Percentiles rank a stretch among this genome's conserved stretches.
Conservation (phyloP, 2,113 vertebrate species). For the Sinocyclocheilus maitianheensis region DNA sequence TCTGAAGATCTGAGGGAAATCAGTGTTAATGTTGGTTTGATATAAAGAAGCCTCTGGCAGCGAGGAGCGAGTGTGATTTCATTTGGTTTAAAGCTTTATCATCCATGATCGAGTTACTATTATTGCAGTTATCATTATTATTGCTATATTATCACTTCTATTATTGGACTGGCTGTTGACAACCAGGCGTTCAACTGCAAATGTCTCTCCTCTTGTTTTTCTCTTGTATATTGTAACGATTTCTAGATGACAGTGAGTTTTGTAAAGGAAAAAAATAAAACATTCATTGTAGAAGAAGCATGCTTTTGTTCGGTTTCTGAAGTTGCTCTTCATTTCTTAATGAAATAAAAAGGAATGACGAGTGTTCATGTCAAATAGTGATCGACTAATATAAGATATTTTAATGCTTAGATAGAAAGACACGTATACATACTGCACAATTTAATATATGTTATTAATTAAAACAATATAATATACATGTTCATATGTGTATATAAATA, state of each 20-base stretch:
- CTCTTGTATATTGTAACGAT: constrained; percentile 87
- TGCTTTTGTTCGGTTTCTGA: constrained; percentile 27
- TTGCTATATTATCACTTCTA: constrained; percentile 64
- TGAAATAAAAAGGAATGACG: not conserved
- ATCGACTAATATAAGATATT: not conserved
- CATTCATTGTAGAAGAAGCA: constrained; percentile 86
- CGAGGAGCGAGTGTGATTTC: constrained; percentile 65
- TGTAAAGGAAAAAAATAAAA: constrained; percentile 97
- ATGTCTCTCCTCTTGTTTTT: constrained; percentile 70
- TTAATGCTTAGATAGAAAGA: not conserved
- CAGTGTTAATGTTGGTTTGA: constrained; percentile 76
- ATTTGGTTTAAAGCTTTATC: constrained; percentile 95
- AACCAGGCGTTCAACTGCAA: constrained; percentile 87
- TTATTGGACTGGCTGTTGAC: constrained; percentile 87
- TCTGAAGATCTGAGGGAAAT: constrained; percentile 75
- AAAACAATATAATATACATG: too few species aligned
- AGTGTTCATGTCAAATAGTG: not conserved
- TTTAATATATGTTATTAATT: too few species aligned
- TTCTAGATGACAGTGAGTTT: constrained; percentile 90
- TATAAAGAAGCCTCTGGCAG: constrained; percentile 63
- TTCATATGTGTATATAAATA: too few species aligned
- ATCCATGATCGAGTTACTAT: constrained; percentile 74
- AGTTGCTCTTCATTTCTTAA: not conserved
- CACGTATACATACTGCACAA: too few species aligned
- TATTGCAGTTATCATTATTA: constrained; percentile 63